Evolutionary conservation across 2,888 invertebrate genomes (phyloP).

Genomic region (Thecocarcelia acutangulata): DNA sequence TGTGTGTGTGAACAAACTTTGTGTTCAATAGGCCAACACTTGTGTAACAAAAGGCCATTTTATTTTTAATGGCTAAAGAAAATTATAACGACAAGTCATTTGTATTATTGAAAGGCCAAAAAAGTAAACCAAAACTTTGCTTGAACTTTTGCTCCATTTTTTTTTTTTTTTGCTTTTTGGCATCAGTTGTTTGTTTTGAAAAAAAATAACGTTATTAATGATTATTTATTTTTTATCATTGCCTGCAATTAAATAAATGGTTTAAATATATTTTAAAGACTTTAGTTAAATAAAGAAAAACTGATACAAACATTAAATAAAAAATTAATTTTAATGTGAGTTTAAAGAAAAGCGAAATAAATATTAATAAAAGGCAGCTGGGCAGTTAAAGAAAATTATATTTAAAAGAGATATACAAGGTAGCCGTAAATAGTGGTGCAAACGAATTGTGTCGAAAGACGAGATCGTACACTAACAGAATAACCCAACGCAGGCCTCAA

Average conservation of each 20-base stretch:
- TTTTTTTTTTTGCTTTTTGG: constrained; percentile 13
- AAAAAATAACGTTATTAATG: constrained; percentile 50
- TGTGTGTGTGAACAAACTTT: background rate
- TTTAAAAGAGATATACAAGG: too few species aligned
- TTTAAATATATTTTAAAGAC: constrained; percentile 21
- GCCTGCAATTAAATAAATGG: constrained; percentile 36
- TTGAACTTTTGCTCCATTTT: constrained; percentile 52
- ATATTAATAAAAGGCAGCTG: too few species aligned
- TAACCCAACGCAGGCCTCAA: too few species aligned
- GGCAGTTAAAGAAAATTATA: too few species aligned
- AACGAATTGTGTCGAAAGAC: too few species aligned
- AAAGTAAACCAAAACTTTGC: constrained; percentile 33
- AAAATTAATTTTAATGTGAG: too few species aligned
- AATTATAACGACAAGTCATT: constrained; percentile 63
- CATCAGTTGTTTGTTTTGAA: constrained; percentile 49
- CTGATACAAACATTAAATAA: too few species aligned
- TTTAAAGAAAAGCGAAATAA: too few species aligned
- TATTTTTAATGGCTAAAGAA: constrained; percentile 43
- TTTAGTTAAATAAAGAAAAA: background rate
- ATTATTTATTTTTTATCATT: constrained; percentile 34
- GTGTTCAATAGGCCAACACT: constrained; percentile 51
- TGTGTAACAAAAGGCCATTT: constrained; percentile 55
- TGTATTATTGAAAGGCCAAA: constrained; percentile 51
- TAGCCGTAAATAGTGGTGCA: too few species aligned
- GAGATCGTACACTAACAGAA: too few species aligned